Percentiles rank a stretch among this genome's conserved stretches.
Evolutionary conservation across 2,888 invertebrate species (phyloP).

Genomic region (Elmis aenea): DNA sequence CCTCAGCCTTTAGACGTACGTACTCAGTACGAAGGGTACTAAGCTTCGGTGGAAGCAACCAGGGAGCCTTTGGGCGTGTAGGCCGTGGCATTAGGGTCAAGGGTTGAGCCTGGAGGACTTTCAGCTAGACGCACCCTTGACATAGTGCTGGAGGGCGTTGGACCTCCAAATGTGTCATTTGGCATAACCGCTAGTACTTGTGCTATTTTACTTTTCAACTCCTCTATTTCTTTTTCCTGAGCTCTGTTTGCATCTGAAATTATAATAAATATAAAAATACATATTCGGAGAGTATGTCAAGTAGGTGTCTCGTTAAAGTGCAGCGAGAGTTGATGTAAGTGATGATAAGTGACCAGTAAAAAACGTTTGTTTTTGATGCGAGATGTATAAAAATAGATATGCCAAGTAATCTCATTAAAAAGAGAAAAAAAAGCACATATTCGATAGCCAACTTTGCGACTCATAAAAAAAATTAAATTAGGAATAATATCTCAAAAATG

Average conservation of each 20-base stretch:
- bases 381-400: no score
- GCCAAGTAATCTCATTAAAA: no score
- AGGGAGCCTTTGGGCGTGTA: constrained; percentile 79
- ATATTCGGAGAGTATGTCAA: no score
- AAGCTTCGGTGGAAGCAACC: constrained; percentile 57
- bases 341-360: no score
- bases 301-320: no score
- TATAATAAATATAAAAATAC: no score
- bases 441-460: no score
- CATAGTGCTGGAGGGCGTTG: constrained; percentile 53
- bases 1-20: constrained; percentile 13
- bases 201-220: constrained; percentile 84
- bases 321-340: no score
- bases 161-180: constrained; percentile 58
- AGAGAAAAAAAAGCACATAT: no score
- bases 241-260: constrained; percentile 69
- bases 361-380: no score
- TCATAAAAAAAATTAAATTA: no score
- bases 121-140: constrained; percentile 58
- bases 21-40: constrained; percentile 17
- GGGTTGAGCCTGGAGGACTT: constrained; percentile 48
- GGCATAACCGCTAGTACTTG: constrained; percentile 93
- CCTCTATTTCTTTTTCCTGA: constrained; percentile 87
- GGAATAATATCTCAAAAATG: no score
- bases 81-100: constrained; percentile 88